Conservation (phyloP, 2,888 invertebrate species). For the Coelogynopora nodosa region DNA sequence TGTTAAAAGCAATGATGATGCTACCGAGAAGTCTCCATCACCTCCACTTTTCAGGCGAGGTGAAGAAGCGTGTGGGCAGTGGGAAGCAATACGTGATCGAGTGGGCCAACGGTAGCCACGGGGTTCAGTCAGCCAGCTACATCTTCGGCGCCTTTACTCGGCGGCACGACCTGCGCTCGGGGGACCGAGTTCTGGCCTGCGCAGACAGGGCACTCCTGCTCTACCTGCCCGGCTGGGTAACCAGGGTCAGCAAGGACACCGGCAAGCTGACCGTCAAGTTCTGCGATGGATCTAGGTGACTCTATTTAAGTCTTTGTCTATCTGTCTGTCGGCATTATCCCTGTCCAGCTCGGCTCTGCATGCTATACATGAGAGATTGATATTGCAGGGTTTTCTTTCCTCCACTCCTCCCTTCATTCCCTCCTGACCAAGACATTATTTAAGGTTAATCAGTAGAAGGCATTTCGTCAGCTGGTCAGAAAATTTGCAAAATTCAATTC, state of each 20-base stretch:
- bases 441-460: too few species aligned
- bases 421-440: too few species aligned
- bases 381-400: too few species aligned
- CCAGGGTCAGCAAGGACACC: conserved; percentile 1
- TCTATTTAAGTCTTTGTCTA: background rate
- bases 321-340: too few species aligned
- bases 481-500: too few species aligned
- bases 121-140: conserved; percentile 52
- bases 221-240: conserved; percentile 53
- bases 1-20: too few species aligned
- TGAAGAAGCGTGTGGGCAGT: conserved; percentile 52
- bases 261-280: conserved; percentile 50
- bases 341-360: too few species aligned
- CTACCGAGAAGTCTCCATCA: too few species aligned
- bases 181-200: conserved; percentile 52
- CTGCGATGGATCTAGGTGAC: conserved; percentile 51
- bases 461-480: too few species aligned
- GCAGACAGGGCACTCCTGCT: conserved; percentile 49
- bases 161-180: conserved; percentile 50
- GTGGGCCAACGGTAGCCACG: conserved; percentile 53
- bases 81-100: conserved; percentile 54
- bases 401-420: too few species aligned
- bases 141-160: conserved; percentile 57
- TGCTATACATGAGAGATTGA: too few species aligned
- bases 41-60: conserved; percentile 50